Percentiles rank a stretch among this genome's conserved stretches.
Evolutionary conservation across 2,113 vertebrate genomes (phyloP).

Genomic region (Mesoclemmys tuberculata): DNA sequence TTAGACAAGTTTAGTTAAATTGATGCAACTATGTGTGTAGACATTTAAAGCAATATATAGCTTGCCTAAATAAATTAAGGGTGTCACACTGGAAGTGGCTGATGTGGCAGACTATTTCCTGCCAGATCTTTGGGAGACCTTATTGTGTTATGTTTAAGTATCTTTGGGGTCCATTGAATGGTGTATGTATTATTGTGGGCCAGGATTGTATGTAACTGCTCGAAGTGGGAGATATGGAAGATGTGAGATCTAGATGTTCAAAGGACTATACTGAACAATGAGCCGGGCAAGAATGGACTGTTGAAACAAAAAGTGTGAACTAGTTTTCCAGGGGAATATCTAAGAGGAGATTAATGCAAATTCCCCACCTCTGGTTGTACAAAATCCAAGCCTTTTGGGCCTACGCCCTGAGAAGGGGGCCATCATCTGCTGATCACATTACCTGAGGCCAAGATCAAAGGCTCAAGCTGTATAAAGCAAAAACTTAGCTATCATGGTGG

Average conservation of each 20-base stretch:
- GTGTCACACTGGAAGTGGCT: neutral
- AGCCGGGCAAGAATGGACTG: too few relatives aligned
- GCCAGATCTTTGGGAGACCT: too few relatives aligned
- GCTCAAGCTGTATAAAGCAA: neutral
- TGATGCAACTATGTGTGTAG: neutral
- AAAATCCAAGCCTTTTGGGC: neutral
- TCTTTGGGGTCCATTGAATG: too few relatives aligned
- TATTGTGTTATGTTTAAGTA: too few relatives aligned
- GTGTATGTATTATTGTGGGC: too few relatives aligned
- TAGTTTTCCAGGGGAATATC: neutral
- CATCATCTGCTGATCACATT: neutral
- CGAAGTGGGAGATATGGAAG: too few relatives aligned
- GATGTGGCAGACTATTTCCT: neutral
- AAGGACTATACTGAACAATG: too few relatives aligned
- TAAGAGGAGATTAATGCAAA: neutral
- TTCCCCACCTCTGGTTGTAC: neutral
- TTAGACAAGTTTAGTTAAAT: neutral
- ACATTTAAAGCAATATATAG: neutral
- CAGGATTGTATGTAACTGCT: too few relatives aligned
- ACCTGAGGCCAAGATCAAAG: neutral
- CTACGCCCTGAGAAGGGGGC: too few relatives aligned
- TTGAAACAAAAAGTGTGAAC: too few relatives aligned
- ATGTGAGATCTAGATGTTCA: too few relatives aligned
- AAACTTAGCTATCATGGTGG: neutral
- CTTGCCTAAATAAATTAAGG: neutral